Conservation (phyloP, 2,797 vertebrate species). For the Adelosebastes latens region DNA sequence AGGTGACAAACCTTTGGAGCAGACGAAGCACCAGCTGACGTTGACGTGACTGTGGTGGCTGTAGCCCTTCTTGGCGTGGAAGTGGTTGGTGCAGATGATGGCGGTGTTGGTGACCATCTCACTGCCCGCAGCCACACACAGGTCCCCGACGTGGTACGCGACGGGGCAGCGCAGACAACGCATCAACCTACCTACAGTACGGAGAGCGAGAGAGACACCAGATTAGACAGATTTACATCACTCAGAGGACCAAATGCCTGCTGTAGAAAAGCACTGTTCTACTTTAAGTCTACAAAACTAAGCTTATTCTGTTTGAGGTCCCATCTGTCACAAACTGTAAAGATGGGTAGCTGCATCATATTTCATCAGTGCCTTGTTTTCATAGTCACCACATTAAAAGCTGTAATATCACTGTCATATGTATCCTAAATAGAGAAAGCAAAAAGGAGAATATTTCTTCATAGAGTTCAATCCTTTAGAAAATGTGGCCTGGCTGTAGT, state of each 20-base stretch:
- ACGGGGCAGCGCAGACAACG: constrained; percentile 96
- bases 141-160: constrained; percentile 92
- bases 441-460: too few relatives aligned
- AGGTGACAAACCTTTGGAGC: constrained; percentile 90
- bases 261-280: background rate
- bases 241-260: background rate
- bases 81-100: constrained; percentile 94
- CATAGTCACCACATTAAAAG: background rate
- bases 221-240: background rate
- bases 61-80: constrained; percentile 92
- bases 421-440: background rate
- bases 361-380: background rate
- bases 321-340: background rate
- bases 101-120: constrained; percentile 88
- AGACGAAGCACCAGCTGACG: constrained; percentile 99
- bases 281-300: background rate
- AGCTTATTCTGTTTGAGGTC: background rate
- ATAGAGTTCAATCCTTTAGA: background rate
- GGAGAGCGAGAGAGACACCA: background rate
- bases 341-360: too few relatives aligned
- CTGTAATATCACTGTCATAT: background rate
- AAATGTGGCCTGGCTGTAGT: background rate
- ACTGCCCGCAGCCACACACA: constrained; percentile 93
- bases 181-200: constrained; percentile 88
- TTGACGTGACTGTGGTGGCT: constrained; percentile 97